Evolutionary conservation across 2,113 vertebrate genomes (phyloP), one percentile per base, ranked within the genome.

Genomic region (Columba janthina): DNA sequence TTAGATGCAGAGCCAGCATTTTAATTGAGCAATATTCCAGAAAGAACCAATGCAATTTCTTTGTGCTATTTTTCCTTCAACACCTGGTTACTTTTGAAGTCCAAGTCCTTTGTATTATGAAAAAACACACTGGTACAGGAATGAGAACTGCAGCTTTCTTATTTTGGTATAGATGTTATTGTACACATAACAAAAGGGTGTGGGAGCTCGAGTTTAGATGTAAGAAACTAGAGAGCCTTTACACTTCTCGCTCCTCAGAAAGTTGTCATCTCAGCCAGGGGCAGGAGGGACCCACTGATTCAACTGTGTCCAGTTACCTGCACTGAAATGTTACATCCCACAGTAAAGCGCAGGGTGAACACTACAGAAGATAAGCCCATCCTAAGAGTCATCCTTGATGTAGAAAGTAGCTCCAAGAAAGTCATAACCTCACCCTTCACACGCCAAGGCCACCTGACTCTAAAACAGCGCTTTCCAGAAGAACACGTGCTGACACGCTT

Each of bases 1-100:
- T 61, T 58, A 79, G 61, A 60, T 12, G 2, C 91, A 77, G 8
- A 95, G 81, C 88, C 76, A 92, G 65, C 32, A 85, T 73, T 95
- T 93, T 74, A 93, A 95, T 58, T 87, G 88, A 64, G 44, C 54
- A 70, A 44, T 85, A 86, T 66, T 79, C 93, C 83, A 91, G 74
- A 92, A 67, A 70, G 44, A 93, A 69, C n/a, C 29, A 80, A 80
- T 9, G 5, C 2, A 22, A 64, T 88, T 75, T 61, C 71, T 94
- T 81, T 80, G 48, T 60, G 32, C 69, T 79, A 78, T 75, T 94
- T 78, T 81, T 79, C 73, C 71, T 96, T 67, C 84, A 89, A 71
- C 54, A 85, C 28, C 75, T 90, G 69, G 40, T 94, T 88, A 65
- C 62, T 91, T 90, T 65, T 69, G 29, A 93, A 90, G 73, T 81